Conservation (phyloP, 2,888 invertebrate species). For the Cosmopolites sordidus region DNA sequence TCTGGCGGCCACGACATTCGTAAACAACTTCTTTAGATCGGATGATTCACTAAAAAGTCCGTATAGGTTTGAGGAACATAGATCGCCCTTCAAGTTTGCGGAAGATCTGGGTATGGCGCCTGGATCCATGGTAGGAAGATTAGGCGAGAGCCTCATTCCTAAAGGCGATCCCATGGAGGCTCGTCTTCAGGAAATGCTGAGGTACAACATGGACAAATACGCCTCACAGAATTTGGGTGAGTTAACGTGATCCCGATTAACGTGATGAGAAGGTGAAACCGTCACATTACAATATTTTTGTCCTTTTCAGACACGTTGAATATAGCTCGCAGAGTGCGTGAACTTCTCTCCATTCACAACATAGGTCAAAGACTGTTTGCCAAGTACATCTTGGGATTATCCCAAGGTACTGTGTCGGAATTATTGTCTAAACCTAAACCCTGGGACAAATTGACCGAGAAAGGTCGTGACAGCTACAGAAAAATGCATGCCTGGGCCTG, state of each 20-base stretch:
- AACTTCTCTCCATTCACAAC: slow-evolving; percentile 92
- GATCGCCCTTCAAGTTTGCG: slow-evolving; percentile 76
- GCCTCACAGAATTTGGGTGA: slow-evolving; percentile 75
- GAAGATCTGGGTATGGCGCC: slow-evolving; percentile 76
- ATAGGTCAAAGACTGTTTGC: slow-evolving; percentile 98
- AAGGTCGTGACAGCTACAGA: slow-evolving; percentile 97
- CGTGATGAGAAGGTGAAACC: too few relatives aligned
- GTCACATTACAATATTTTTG: too few relatives aligned
- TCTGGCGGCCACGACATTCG: slow-evolving; percentile 48
- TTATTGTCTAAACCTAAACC: slow-evolving; percentile 97
- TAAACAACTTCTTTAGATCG: slow-evolving; percentile 46
- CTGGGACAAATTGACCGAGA: slow-evolving; percentile 99
- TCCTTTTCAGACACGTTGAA: slow-evolving; percentile 73
- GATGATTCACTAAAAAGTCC: slow-evolving; percentile 58
- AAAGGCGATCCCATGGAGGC: slow-evolving; percentile 94
- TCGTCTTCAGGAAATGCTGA: slow-evolving; percentile 84
- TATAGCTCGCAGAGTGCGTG: slow-evolving; percentile 88
- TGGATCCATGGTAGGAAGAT: slow-evolving; percentile 76
- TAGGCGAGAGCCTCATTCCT: slow-evolving; percentile 87
- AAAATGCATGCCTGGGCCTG: slow-evolving; percentile 99
- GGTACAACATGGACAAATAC: slow-evolving; percentile 95
- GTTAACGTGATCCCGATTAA: slow-evolving; percentile 1
- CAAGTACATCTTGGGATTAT: slow-evolving; percentile 94
- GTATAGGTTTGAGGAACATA: slow-evolving; percentile 73
- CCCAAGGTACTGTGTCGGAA: slow-evolving; percentile 97